Percentiles rank a stretch among this genome's conserved stretches.
These are phyloP conservation scores for Dryobotodes eremita DNA, from an alignment of 2,888 invertebrate species.

Conservation along the genomic window DNA sequence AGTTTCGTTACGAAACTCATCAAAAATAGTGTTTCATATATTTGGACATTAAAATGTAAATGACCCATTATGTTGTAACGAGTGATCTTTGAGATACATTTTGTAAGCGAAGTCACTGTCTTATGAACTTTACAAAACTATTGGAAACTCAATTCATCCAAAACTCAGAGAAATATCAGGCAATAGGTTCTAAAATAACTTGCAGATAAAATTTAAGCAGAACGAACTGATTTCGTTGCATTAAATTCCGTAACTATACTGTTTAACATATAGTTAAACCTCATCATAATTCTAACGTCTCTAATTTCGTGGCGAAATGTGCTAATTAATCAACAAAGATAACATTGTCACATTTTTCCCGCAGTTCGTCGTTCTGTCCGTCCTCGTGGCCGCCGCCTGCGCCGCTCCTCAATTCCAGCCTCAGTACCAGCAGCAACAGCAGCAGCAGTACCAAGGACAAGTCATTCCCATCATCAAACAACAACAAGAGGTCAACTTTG, in stretches of 20 bases:
- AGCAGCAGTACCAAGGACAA: slow-evolving; percentile 77
- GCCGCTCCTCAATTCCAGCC: slow-evolving; percentile 81
- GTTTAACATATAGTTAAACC: not conserved
- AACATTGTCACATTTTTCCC: slow-evolving; percentile 58
- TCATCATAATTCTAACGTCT: not conserved
- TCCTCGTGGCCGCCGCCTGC: slow-evolving; percentile 80
- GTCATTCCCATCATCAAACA: slow-evolving; percentile 92
- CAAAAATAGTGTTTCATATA: slow-evolving; percentile 62
- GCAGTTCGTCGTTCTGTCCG: slow-evolving; percentile 84
- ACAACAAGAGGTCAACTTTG: slow-evolving; percentile 89
- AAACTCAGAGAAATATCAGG: not conserved
- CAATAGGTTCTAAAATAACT: not conserved
- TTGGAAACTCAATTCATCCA: slow-evolving; percentile 5
- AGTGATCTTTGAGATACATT: slow-evolving; percentile 69
- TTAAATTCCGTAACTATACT: not conserved
- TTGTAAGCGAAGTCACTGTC: slow-evolving; percentile 70
- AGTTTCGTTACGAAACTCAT: slow-evolving; percentile 70
- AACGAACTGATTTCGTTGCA: slow-evolving; percentile 3
- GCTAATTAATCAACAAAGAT: slow-evolving; percentile 1
- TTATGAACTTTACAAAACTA: slow-evolving; percentile 37
- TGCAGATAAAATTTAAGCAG: not conserved
- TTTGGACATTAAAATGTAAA: slow-evolving; percentile 77
- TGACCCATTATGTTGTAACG: slow-evolving; percentile 70
- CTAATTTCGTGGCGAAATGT: slow-evolving; percentile 14
- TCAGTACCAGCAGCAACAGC: slow-evolving; percentile 77